These are phyloP conservation scores for Erebia palarica DNA, from an alignment of 2,888 invertebrate species.

Conservation along the genomic window DNA sequence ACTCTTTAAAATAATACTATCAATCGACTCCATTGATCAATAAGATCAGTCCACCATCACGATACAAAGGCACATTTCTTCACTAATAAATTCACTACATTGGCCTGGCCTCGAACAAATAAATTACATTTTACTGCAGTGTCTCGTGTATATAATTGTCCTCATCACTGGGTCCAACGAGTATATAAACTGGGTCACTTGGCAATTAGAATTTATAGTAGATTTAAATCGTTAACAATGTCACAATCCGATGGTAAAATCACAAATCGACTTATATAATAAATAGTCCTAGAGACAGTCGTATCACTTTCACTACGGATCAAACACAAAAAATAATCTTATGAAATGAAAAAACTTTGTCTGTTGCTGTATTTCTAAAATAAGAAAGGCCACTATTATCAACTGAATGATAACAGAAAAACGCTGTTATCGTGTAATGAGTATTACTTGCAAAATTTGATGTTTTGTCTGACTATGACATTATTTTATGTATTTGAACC, in stretches of 20 bases:
- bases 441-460: background rate
- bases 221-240: slow-evolving; percentile 11
- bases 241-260: slow-evolving; percentile 21
- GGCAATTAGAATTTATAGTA: slow-evolving; percentile 15
- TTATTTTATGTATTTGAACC: slow-evolving; percentile 2
- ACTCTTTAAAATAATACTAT: slow-evolving; percentile 60
- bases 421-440: background rate
- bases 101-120: slow-evolving; percentile 49
- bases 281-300: slow-evolving; percentile 7
- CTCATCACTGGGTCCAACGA: slow-evolving; percentile 43
- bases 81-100: slow-evolving; percentile 38
- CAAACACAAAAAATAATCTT: slow-evolving; percentile 4
- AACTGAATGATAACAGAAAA: background rate
- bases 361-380: no score
- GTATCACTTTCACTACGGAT: slow-evolving; percentile 4
- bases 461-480: background rate
- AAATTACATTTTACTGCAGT: slow-evolving; percentile 50
- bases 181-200: slow-evolving; percentile 41
- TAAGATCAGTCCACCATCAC: slow-evolving; percentile 48
- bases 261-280: slow-evolving; percentile 4
- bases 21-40: slow-evolving; percentile 50
- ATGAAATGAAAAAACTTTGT: slow-evolving; percentile 1
- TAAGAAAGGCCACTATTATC: background rate
- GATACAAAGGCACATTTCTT: slow-evolving; percentile 60
- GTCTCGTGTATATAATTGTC: slow-evolving; percentile 43